These are phyloP conservation scores for Aphelinus certus DNA, from an alignment of 1,140 invertebrate genomes.

Conservation along the genomic window DNA sequence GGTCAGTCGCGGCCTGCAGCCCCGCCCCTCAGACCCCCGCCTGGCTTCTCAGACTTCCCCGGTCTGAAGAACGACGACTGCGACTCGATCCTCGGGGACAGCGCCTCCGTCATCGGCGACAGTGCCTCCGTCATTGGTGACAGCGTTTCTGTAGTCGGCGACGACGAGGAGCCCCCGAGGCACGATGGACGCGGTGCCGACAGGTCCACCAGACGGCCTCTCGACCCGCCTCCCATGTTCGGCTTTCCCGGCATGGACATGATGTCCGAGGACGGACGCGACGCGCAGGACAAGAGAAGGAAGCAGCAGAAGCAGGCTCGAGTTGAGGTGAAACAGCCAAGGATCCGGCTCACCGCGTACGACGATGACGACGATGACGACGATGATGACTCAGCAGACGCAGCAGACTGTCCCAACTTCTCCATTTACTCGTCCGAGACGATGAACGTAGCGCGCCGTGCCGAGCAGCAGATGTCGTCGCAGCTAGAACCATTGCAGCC, in stretches of 20 bases:
- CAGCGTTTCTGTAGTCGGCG: slow-evolving; percentile 10
- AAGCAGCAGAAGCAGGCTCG: slow-evolving; percentile 31
- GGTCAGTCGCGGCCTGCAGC: slow-evolving; percentile 30
- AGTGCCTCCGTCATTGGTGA: slow-evolving; percentile 19
- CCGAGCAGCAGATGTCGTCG: slow-evolving; percentile 62
- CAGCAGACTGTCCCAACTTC: slow-evolving; percentile 83
- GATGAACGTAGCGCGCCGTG: slow-evolving; percentile 75
- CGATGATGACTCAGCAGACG: slow-evolving; percentile 67
- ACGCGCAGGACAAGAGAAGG: background rate
- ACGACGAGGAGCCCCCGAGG: background rate
- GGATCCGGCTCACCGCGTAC: slow-evolving; percentile 53
- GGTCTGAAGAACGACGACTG: slow-evolving; percentile 29
- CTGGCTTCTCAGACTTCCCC: slow-evolving; percentile 30
- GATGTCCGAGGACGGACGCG: slow-evolving; percentile 53
- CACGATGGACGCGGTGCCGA: slow-evolving; percentile 1
- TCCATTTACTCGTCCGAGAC: slow-evolving; percentile 83
- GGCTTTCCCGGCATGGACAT: slow-evolving; percentile 43
- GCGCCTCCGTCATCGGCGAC: slow-evolving; percentile 22
- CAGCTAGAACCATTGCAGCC: slow-evolving; percentile 58
- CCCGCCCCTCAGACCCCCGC: slow-evolving; percentile 39
- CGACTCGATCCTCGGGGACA: slow-evolving; percentile 30
- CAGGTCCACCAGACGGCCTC: slow-evolving; percentile 50
- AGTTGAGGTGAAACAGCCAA: background rate
- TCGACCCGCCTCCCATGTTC: slow-evolving; percentile 44
- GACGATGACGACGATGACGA: slow-evolving; percentile 64